Percentiles rank a stretch among this genome's conserved stretches.
Conservation (phyloP, 2,888 invertebrate genomes). For the Drosophila vallismaia region DNA sequence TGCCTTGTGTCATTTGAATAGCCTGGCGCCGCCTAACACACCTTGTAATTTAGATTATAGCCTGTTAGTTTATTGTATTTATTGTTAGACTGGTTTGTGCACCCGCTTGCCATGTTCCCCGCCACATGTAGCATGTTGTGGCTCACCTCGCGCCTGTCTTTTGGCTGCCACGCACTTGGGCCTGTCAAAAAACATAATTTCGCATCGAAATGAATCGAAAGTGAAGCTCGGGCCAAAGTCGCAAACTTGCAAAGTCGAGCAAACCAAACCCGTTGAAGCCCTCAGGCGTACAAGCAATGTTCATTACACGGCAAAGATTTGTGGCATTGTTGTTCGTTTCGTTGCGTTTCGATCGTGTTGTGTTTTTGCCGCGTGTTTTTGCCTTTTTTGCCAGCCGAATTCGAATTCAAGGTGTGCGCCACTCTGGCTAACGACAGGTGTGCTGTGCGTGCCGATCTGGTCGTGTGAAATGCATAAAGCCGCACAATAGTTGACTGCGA, state of each 20-base stretch:
- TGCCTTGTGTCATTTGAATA: slow-evolving; percentile 25
- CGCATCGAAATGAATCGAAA: slow-evolving; percentile 54
- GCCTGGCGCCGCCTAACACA: slow-evolving; percentile 15
- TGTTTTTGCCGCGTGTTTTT: slow-evolving; percentile 42
- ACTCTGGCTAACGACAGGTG: slow-evolving; percentile 57
- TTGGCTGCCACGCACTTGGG: slow-evolving; percentile 48
- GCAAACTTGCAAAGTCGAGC: slow-evolving; percentile 10
- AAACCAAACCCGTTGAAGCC: slow-evolving; percentile 42
- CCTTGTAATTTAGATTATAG: slow-evolving; percentile 34
- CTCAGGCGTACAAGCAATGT: slow-evolving; percentile 60
- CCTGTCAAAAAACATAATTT: slow-evolving; percentile 45
- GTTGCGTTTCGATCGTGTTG: slow-evolving; percentile 38
- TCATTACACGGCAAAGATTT: slow-evolving; percentile 56
- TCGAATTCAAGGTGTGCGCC: slow-evolving; percentile 64
- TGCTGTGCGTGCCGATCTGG: slow-evolving; percentile 71
- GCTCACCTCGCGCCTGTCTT: slow-evolving; percentile 62
- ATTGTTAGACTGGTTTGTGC: slow-evolving; percentile 24
- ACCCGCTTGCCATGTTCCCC: slow-evolving; percentile 24
- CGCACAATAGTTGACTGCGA: slow-evolving; percentile 60
- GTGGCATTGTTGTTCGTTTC: slow-evolving; percentile 52
- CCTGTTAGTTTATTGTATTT: slow-evolving; percentile 29
- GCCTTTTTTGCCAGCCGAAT: slow-evolving; percentile 67
- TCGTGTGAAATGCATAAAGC: slow-evolving; percentile 76
- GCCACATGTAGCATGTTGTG: slow-evolving; percentile 59
- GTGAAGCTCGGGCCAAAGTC: slow-evolving; percentile 36